phyloP scores from a whole-genome alignment of 2,113 vertebrate species.

The Bos javanicus region DNA sequence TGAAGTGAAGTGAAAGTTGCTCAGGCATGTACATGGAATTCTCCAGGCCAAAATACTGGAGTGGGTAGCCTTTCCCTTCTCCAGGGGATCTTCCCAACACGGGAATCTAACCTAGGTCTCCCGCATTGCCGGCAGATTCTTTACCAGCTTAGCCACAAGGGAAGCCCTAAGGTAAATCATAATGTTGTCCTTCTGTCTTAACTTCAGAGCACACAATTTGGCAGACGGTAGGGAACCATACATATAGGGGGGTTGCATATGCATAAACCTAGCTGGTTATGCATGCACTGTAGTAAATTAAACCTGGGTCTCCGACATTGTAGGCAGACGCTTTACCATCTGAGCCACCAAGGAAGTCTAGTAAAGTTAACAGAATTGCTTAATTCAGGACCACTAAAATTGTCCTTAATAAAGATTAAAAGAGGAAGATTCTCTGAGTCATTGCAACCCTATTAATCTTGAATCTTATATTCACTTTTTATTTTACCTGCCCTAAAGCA shows the following conservation, averaged over 20 bases:
- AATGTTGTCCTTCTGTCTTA: not conserved
- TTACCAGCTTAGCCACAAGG: not conserved
- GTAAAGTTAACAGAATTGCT: not conserved
- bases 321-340: too few species aligned
- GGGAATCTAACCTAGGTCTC: not conserved
- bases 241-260: not conserved
- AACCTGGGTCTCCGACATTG: too few species aligned
- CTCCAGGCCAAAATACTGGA: not conserved
- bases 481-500: not conserved
- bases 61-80: not conserved
- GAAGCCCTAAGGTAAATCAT: not conserved
- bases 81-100: not conserved
- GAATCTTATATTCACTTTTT: not conserved
- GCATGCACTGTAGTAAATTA: not conserved
- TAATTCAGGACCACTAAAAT: not conserved
- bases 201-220: not conserved
- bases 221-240: not conserved
- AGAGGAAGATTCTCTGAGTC: not conserved
- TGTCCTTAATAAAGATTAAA: not conserved
- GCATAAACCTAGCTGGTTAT: not conserved
- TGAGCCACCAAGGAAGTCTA: not conserved
- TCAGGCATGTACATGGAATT: not conserved
- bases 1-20: not conserved
- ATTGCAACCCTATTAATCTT: not conserved
- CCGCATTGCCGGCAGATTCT: rapidly evolving